Evolutionary conservation across 1,140 invertebrate species (phyloP).

Genomic region (Drosophila tropicalis): DNA sequence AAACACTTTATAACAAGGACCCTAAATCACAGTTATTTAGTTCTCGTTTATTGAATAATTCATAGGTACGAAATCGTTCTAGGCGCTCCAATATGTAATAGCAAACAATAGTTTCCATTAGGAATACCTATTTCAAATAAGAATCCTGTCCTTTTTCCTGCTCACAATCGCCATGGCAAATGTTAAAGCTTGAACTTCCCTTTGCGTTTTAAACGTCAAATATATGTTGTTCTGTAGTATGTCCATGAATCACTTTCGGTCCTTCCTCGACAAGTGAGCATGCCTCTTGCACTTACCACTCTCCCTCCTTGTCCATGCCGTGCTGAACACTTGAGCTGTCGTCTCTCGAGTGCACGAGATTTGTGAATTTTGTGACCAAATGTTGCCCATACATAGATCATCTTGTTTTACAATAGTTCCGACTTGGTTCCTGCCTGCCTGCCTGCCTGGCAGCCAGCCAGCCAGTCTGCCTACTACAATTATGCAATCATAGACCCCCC

Average conservation of each 20-base stretch:
- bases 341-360: not conserved
- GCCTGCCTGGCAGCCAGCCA: not conserved
- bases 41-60: too few relatives aligned
- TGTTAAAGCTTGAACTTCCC: not conserved
- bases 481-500: constrained; percentile 20
- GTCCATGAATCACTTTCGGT: not conserved
- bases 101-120: too few relatives aligned
- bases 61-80: too few relatives aligned
- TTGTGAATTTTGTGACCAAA: constrained; percentile 21
- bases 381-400: constrained; percentile 36
- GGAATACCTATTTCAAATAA: too few relatives aligned
- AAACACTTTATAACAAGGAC: not conserved
- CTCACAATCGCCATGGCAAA: not conserved
- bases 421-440: not conserved
- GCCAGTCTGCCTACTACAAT: constrained; percentile 10
- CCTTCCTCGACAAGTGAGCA: not conserved
- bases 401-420: constrained; percentile 24
- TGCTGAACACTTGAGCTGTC: not conserved
- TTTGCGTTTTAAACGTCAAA: not conserved
- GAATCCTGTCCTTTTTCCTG: too few relatives aligned
- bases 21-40: too few relatives aligned
- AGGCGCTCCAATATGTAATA: too few relatives aligned
- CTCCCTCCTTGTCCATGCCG: not conserved
- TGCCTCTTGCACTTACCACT: not conserved
- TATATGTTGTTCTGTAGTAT: not conserved